A percentile compares a stretch with the other conserved stretches of the same genome.
Conservation (phyloP, 1,140 invertebrate genomes). For the Lucilia sericata region DNA sequence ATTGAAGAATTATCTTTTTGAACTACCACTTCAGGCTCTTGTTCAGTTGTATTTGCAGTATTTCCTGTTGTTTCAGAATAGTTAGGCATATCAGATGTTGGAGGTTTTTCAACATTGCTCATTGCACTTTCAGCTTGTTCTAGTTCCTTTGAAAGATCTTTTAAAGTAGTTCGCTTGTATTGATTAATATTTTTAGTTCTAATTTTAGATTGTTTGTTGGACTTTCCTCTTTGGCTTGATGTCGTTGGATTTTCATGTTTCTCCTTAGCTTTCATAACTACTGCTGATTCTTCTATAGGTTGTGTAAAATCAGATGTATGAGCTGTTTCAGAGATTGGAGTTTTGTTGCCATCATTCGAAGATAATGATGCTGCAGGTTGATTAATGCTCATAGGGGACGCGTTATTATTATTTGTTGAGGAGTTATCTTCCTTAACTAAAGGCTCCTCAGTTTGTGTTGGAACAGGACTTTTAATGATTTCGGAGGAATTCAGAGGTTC, state of each 20-base stretch:
- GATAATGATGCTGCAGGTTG: neutral
- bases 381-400: neutral
- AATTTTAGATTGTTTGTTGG: neutral
- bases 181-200: neutral
- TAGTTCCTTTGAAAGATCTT: neutral
- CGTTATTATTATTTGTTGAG: neutral
- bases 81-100: too few relatives aligned
- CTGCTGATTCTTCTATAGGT: neutral
- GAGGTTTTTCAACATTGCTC: neutral
- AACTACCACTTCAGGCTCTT: too few relatives aligned
- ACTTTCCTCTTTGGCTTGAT: neutral
- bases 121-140: neutral
- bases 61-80: too few relatives aligned
- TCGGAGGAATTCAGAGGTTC: neutral
- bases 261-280: neutral
- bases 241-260: neutral
- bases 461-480: neutral
- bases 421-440: neutral
- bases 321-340: neutral
- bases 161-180: neutral
- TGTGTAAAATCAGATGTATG: neutral
- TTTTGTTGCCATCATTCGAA: neutral
- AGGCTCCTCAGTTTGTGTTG: neutral
- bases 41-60: too few relatives aligned
- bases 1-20: too few relatives aligned